phyloP scores from a whole-genome alignment of 2,113 vertebrate genomes.

The Podarcis cretensis region DNA sequence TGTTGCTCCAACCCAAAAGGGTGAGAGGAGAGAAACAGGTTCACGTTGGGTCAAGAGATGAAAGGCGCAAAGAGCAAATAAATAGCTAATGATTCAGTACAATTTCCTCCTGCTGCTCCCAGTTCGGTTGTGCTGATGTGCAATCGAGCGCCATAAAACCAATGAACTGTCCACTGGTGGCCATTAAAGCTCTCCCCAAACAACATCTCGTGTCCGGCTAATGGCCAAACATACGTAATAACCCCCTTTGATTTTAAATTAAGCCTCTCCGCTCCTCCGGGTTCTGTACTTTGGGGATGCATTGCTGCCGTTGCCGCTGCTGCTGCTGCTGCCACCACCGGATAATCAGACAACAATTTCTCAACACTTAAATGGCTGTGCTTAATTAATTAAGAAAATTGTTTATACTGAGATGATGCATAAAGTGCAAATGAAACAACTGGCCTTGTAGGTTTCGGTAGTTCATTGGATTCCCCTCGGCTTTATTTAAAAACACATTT shows the following conservation, averaged over 20 bases:
- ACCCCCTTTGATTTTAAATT: slow-evolving; percentile 10
- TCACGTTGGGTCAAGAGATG: not conserved
- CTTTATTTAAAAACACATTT: not conserved
- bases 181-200: slow-evolving; percentile 17
- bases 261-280: not conserved
- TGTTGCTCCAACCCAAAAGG: not conserved
- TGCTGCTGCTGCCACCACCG: too few relatives aligned
- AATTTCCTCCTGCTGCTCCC: not conserved
- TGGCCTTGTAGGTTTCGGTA: not conserved
- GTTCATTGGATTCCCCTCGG: not conserved
- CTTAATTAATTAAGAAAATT: slow-evolving; percentile 27
- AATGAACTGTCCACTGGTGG: not conserved
- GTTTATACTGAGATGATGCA: not conserved
- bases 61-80: not conserved
- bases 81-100: not conserved
- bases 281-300: not conserved
- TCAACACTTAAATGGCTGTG: not conserved
- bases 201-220: not conserved
- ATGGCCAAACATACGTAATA: slow-evolving; percentile 11
- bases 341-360: not conserved
- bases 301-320: not conserved
- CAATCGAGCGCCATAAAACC: slow-evolving; percentile 19
- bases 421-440: not conserved
- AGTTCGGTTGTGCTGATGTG: not conserved
- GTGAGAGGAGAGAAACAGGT: not conserved